Evolutionary conservation across 2,113 vertebrate genomes (phyloP).

Genomic region (Chionis minor): DNA sequence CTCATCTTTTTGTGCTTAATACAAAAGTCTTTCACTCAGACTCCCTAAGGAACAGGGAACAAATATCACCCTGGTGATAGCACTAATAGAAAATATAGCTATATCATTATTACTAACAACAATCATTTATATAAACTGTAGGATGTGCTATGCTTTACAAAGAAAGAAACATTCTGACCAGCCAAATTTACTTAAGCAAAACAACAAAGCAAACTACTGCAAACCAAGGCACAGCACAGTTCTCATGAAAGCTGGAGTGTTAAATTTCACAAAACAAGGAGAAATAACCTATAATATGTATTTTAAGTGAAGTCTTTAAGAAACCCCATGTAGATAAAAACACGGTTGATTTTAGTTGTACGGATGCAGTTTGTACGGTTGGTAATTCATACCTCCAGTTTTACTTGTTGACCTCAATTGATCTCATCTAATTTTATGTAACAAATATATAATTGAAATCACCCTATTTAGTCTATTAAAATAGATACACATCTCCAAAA

Average conservation of each 20-base stretch:
- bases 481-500: background rate
- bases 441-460: background rate
- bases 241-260: background rate
- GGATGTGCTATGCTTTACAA: background rate
- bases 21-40: background rate
- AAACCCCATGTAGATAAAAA: background rate
- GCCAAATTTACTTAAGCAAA: background rate
- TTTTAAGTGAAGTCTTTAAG: background rate
- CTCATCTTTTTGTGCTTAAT: background rate
- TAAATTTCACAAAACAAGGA: background rate
- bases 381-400: background rate
- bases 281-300: background rate
- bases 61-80: background rate
- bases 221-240: background rate
- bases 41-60: background rate
- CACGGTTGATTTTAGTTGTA: background rate
- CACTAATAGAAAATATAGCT: background rate
- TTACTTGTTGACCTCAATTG: background rate
- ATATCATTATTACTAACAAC: background rate
- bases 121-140: background rate
- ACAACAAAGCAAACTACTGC: background rate
- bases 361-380: background rate
- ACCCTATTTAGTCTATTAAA: background rate
- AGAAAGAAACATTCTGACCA: background rate
- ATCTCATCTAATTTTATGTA: background rate